Evolutionary conservation across 2,797 vertebrate species (phyloP), one percentile per base, ranked within the genome.

Genomic region (Erpetoichthys calabaricus): DNA sequence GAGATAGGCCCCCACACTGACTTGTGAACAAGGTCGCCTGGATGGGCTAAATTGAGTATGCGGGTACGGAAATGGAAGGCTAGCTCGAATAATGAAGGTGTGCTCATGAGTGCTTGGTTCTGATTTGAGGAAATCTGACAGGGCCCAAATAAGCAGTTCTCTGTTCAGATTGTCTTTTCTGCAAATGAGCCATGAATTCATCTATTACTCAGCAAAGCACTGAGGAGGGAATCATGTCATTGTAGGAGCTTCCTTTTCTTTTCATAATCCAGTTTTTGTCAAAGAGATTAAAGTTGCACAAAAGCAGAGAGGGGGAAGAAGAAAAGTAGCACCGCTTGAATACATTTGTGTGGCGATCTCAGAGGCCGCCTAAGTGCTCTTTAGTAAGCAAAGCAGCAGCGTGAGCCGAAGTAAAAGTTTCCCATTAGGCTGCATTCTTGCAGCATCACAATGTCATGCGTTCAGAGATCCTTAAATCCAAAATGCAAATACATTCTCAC

Each of bases 101-200:
- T 25, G 25, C 25, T 25, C 25, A 25, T 25, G 25, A 25, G 25
- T 25, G 25, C 25, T 25, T 25, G 25, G 25, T 2, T 25, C 25
- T 25, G 25, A 25, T 25, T 25, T 25, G 25, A 25, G 25, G 25
- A 25, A 25, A 25, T 25, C 25, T 25, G 25, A 25, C 25, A 25
- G 25, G 52, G 70, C 62, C 59, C 78, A 78, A 75, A 65, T 68
- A 80, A 84, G 81, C 72, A 73, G 64, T 10, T 64, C 66, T 77
- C 75, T 74, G 68, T 70, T 75, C 67, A 68, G 75, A 49, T 49
- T 7, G 65, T 75, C 81, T 80, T 73, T 78, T 78, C 68, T 67
- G 74, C 65, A 78, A 85, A 81, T 73, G 73, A 83, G 71, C 76
- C 79, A 79, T 76, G 79, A 80, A 79, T 79, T 80, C 75, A 60